Evolutionary conservation across 2,113 vertebrate species (phyloP).

Genomic region (Phrynosoma blainvillii): DNA sequence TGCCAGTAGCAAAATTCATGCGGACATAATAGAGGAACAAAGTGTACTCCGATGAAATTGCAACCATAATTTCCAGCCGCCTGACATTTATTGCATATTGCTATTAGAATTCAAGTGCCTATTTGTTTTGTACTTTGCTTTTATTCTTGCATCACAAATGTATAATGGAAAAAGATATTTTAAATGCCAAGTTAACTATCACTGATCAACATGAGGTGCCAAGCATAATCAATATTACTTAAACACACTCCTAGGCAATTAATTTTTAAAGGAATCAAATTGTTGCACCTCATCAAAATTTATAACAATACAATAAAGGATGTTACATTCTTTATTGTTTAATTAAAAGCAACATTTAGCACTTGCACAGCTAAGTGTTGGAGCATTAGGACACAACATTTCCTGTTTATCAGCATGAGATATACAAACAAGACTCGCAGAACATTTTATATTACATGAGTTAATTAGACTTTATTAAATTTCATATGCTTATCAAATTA

Average conservation of each 20-base stretch:
- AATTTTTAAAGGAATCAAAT: slow-evolving; percentile 84
- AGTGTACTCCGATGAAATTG: slow-evolving; percentile 88
- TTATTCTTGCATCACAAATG: slow-evolving; percentile 85
- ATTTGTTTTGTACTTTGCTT: slow-evolving; percentile 87
- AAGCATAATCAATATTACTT: slow-evolving; percentile 84
- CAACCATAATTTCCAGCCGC: slow-evolving; percentile 87
- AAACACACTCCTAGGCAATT: slow-evolving; percentile 82
- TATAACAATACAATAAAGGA: slow-evolving; percentile 78
- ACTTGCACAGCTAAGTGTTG: slow-evolving; percentile 67
- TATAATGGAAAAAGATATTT: slow-evolving; percentile 86
- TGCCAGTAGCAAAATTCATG: slow-evolving; percentile 86
- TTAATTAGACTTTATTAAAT: slow-evolving; percentile 76
- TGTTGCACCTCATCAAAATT: slow-evolving; percentile 77
- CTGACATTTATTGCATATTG: slow-evolving; percentile 89
- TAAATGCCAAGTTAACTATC: slow-evolving; percentile 84
- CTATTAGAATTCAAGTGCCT: slow-evolving; percentile 89
- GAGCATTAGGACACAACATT: slow-evolving; percentile 66
- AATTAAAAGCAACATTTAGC: slow-evolving; percentile 85
- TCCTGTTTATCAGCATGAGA: slow-evolving; percentile 65
- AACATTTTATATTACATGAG: slow-evolving; percentile 63
- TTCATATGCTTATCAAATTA: slow-evolving; percentile 71
- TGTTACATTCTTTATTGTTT: slow-evolving; percentile 82
- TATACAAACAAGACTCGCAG: slow-evolving; percentile 53
- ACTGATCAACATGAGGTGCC: slow-evolving; percentile 75
- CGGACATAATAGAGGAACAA: slow-evolving; percentile 88